Percentiles rank a stretch among this genome's conserved stretches.
phyloP scores from a whole-genome alignment of 1,140 invertebrate species.

The Orchesella cincta region DNA sequence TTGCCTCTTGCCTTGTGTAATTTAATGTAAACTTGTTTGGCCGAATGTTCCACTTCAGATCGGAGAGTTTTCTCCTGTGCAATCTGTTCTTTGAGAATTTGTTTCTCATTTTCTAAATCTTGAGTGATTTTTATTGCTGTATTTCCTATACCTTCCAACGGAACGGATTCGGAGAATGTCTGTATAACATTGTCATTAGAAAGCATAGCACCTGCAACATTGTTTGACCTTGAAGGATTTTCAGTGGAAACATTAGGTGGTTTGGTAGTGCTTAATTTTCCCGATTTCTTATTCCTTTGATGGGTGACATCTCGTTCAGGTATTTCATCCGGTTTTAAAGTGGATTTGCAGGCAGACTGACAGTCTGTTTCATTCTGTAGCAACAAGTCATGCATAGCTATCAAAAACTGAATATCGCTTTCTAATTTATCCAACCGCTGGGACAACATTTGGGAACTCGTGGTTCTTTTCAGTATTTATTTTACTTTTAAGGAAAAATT shows the following conservation, averaged over 20 bases:
- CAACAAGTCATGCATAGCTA: constrained; percentile 28
- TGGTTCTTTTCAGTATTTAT: too few species aligned
- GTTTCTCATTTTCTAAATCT: not conserved
- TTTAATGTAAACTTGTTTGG: constrained; percentile 27
- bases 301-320: constrained; percentile 29
- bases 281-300: not conserved
- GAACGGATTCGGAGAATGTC: too few species aligned
- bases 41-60: constrained; percentile 32
- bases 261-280: not conserved
- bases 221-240: too few species aligned
- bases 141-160: too few species aligned
- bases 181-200: not conserved
- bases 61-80: not conserved
- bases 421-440: constrained; percentile 35
- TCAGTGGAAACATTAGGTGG: not conserved
- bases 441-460: constrained; percentile 10
- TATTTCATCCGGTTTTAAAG: not conserved
- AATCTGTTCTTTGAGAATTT: not conserved
- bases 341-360: not conserved
- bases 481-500: too few species aligned
- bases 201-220: too few species aligned
- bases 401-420: constrained; percentile 34
- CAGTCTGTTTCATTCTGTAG: not conserved
- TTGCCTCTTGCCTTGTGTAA: constrained; percentile 32
- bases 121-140: not conserved